Base-by-base conservation (phyloP, 1,140 invertebrate genomes). In the Sycophila sp. region DNA sequence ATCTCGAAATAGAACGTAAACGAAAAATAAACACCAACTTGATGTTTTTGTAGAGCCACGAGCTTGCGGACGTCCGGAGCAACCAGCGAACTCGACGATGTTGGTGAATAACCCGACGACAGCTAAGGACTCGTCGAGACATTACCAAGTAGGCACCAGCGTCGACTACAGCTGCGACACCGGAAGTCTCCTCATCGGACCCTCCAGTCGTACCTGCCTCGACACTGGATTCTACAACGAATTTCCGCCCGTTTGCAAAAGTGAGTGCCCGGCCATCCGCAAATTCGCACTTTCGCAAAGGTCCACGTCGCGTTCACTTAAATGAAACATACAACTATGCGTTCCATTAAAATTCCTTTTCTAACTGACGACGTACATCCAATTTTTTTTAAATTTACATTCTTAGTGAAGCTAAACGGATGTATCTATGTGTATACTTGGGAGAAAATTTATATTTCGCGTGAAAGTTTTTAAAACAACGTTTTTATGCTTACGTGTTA, bases 161-260 rank as follows among this genome's bases (percentile, higher is more conserved):
- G 92, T 98, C 24, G 93, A 96, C 75, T 97, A 97, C 84, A 88
- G 89, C 47, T 98, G 96, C 77, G 94, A 95, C 80, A 89, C 91
- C 24, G 96, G 95, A 5, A 94, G 96, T 78, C 85, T 97, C 26
- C 87, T 97, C 0, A 93, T 97, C 26, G 96, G 96, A 4, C 95
- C 95, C 0, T 89, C 92, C 0, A 90, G 89, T 7, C 88, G 96
- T 76, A 94, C 93, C 19, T 97, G 96, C 77, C 87, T 97, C 8
- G 92, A 96, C 65, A 96, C 94, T 13, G 96, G 96, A 71, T 97
- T 97, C 85, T 97, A 96, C 81, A 95, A 95, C 75, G 95, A 97
- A 83, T 96, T 96, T 80, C 94, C 95, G 28, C 95, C 96, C 4
- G 94, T 96, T 36, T 98, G 96, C 83, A 95, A 95, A 91, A 91